A percentile compares a stretch with the other conserved stretches of the same genome.
phyloP scores from a whole-genome alignment of 1,140 invertebrate genomes.

The Araneus ventricosus region DNA sequence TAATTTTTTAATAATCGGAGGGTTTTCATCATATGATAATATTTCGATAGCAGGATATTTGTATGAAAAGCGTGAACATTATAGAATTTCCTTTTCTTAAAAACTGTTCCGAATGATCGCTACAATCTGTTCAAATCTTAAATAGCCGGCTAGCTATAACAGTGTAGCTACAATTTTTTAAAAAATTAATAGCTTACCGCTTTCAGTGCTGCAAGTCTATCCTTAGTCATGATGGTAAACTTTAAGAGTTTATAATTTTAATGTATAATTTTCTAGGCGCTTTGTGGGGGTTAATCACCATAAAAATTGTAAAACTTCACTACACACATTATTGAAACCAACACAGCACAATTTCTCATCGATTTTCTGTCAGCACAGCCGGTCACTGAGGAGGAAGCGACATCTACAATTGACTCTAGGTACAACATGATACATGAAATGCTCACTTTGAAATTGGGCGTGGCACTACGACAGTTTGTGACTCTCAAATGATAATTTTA shows the following conservation, averaged over 20 bases:
- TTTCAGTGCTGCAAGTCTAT: slow-evolving; percentile 77
- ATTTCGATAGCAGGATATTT: not conserved
- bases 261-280: slow-evolving; percentile 48
- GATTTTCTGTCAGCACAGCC: slow-evolving; percentile 76
- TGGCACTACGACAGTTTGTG: slow-evolving; percentile 51
- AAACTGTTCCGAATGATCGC: slow-evolving; percentile 27
- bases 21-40: not conserved
- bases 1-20: not conserved
- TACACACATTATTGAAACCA: slow-evolving; percentile 74
- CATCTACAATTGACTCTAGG: slow-evolving; percentile 74
- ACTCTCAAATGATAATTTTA: not conserved
- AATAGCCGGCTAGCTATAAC: slow-evolving; percentile 64
- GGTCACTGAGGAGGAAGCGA: slow-evolving; percentile 68
- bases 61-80: not conserved
- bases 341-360: slow-evolving; percentile 75
- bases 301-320: slow-evolving; percentile 73
- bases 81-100: slow-evolving; percentile 16
- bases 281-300: slow-evolving; percentile 64
- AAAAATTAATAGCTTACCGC: slow-evolving; percentile 74
- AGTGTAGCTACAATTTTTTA: not conserved
- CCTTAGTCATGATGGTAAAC: slow-evolving; percentile 75
- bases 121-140: slow-evolving; percentile 73
- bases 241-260: slow-evolving; percentile 71
- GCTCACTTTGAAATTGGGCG: slow-evolving; percentile 62
- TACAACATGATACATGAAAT: slow-evolving; percentile 68